These are phyloP conservation scores for Archilochus colubris DNA, from an alignment of 2,113 vertebrate species.

Conservation along the genomic window DNA sequence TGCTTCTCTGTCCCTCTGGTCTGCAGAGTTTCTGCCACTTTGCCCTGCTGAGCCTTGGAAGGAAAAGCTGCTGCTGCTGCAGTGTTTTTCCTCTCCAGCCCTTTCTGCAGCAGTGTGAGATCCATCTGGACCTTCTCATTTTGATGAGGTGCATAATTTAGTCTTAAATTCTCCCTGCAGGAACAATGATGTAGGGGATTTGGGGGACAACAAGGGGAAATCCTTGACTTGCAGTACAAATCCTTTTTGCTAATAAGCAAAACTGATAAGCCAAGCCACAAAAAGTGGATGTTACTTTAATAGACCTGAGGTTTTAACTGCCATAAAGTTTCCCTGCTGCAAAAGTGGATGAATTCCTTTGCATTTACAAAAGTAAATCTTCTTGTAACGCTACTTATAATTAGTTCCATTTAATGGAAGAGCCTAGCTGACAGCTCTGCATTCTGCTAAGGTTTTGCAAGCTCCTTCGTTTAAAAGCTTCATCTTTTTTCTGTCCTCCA, in stretches of 20 bases:
- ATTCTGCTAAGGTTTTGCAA: neutral
- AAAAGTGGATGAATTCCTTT: conserved; percentile 1
- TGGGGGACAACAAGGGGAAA: neutral
- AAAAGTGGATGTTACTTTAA: neutral
- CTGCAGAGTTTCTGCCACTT: neutral
- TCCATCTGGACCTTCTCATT: neutral
- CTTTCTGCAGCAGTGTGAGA: neutral
- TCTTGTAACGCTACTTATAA: neutral
- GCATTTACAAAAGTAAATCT: conserved; percentile 34
- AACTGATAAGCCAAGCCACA: neutral
- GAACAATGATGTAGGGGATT: neutral
- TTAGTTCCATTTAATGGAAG: conserved; percentile 3
- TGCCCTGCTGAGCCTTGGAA: neutral
- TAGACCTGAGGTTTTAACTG: neutral
- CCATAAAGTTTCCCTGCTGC: neutral
- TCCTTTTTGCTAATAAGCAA: neutral
- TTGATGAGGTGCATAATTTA: neutral
- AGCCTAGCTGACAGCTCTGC: neutral
- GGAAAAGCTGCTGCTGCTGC: neutral
- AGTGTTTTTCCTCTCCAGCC: neutral
- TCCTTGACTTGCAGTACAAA: neutral
- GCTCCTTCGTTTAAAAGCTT: neutral
- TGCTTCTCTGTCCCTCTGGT: neutral
- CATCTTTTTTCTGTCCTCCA: neutral
- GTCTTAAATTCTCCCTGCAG: neutral